Percentiles rank a stretch among this genome's conserved stretches.
These are phyloP conservation scores for Chrysina gloriosa DNA, from an alignment of 2,888 invertebrate species.

Conservation along the genomic window DNA sequence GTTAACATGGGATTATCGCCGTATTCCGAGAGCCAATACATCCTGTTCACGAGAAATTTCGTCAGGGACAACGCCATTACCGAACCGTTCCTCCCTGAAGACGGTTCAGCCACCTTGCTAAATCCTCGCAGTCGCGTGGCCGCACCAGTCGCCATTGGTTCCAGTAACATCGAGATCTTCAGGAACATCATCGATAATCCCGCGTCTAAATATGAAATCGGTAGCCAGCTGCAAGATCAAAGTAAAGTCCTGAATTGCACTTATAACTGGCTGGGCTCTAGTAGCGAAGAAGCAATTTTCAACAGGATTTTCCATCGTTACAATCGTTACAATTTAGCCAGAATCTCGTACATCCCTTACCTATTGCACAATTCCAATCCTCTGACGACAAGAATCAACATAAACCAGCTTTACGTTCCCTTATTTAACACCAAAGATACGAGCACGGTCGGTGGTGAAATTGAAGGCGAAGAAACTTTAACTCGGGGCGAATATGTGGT, in stretches of 20 bases:
- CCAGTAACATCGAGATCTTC: slow-evolving; percentile 88
- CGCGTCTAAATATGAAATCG: slow-evolving; percentile 92
- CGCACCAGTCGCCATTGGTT: slow-evolving; percentile 91
- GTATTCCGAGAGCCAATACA: slow-evolving; percentile 82
- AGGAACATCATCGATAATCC: slow-evolving; percentile 94
- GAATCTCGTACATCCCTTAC: slow-evolving; percentile 91
- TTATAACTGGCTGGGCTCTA: slow-evolving; percentile 91
- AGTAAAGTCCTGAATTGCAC: slow-evolving; percentile 94
- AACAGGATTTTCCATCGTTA: slow-evolving; percentile 84
- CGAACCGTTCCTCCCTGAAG: slow-evolving; percentile 82
- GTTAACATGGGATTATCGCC: slow-evolving; percentile 89
- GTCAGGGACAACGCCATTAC: slow-evolving; percentile 85
- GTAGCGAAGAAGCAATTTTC: slow-evolving; percentile 79
- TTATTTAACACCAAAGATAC: slow-evolving; percentile 76
- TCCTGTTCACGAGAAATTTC: slow-evolving; percentile 89
- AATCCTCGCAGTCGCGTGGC: slow-evolving; percentile 93
- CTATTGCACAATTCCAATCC: slow-evolving; percentile 91
- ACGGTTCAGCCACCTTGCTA: slow-evolving; percentile 75
- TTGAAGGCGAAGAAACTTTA: slow-evolving; percentile 88
- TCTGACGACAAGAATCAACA: slow-evolving; percentile 84
- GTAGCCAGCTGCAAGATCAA: slow-evolving; percentile 94
- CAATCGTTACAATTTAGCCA: slow-evolving; percentile 94
- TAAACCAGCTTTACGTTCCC: slow-evolving; percentile 81
- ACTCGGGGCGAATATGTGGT: slow-evolving; percentile 90
- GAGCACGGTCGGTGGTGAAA: slow-evolving; percentile 88